These are phyloP conservation scores for Philereme vetulata DNA, from an alignment of 2,888 invertebrate species.

Conservation along the genomic window DNA sequence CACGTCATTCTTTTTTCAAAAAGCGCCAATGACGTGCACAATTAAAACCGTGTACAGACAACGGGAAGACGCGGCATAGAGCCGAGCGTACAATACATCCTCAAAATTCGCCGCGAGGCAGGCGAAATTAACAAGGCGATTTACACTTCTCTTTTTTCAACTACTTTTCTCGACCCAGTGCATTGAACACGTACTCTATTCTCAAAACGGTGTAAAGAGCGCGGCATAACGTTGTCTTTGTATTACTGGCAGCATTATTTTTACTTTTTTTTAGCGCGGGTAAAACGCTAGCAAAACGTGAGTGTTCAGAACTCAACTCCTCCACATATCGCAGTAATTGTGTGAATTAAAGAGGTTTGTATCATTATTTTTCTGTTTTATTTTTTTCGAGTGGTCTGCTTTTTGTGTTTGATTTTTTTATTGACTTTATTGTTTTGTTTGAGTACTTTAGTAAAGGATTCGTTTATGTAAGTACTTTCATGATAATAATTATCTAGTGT, in stretches of 20 bases:
- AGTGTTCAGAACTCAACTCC: conserved; percentile 56
- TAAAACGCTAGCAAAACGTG: conserved; percentile 53
- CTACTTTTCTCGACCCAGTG: conserved; percentile 65
- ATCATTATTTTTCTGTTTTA: conserved; percentile 68
- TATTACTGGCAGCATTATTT: conserved; percentile 29
- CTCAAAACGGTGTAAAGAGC: conserved; percentile 46
- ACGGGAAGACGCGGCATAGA: conserved; percentile 82
- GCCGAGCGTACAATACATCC: conserved; percentile 82
- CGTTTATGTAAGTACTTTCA: neutral
- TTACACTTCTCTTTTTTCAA: conserved; percentile 81
- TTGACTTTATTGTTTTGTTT: conserved; percentile 40
- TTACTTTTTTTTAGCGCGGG: conserved; percentile 48
- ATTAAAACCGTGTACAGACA: conserved; percentile 83
- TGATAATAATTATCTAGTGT: no score
- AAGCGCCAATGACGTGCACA: conserved; percentile 83
- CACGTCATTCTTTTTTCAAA: conserved; percentile 84
- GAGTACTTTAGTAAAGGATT: conserved; percentile 15
- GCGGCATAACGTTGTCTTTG: conserved; percentile 32
- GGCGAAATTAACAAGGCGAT: conserved; percentile 84
- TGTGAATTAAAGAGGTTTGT: conserved; percentile 78
- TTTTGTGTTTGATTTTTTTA: conserved; percentile 37
- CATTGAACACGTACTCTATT: conserved; percentile 54
- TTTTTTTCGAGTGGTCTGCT: conserved; percentile 41
- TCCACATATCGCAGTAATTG: conserved; percentile 72
- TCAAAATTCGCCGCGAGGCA: conserved; percentile 83